These are phyloP conservation scores for Acleris emargana DNA, from an alignment of 2,888 invertebrate species.

Conservation along the genomic window DNA sequence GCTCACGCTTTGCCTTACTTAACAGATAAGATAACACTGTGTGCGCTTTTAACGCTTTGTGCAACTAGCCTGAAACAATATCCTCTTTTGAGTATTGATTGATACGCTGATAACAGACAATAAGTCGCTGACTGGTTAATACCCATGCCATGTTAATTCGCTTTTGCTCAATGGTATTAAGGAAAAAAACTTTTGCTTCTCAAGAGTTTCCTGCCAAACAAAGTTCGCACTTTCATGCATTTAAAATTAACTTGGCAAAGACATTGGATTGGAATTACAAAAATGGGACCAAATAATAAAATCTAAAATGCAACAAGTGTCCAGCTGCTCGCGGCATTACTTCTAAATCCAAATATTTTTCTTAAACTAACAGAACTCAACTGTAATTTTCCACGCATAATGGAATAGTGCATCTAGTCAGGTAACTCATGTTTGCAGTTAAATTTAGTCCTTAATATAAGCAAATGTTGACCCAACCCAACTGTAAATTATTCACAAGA, in stretches of 20 bases:
- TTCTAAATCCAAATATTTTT: no score
- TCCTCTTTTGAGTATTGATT: constrained; percentile 44
- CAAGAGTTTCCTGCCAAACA: not conserved
- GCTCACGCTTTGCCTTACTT: constrained; percentile 57
- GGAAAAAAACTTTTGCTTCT: not conserved
- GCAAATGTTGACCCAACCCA: constrained; percentile 28
- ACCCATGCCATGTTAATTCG: no score
- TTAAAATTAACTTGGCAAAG: constrained; percentile 4
- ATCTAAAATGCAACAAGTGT: no score
- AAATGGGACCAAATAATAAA: no score
- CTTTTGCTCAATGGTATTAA: not conserved
- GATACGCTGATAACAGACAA: constrained; percentile 36
- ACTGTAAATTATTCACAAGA: constrained; percentile 34
- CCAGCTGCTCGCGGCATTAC: no score
- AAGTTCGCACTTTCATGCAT: not conserved
- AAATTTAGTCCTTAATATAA: constrained; percentile 27
- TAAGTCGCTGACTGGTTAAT: constrained; percentile 7
- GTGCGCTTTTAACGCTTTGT: constrained; percentile 54
- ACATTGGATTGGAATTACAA: not conserved
- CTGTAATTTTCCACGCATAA: constrained; percentile 11
- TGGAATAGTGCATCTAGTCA: not conserved
- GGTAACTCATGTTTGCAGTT: constrained; percentile 25
- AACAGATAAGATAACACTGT: constrained; percentile 72
- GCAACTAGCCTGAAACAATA: constrained; percentile 50
- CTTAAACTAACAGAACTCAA: not conserved